Conservation (phyloP, 2,888 invertebrate genomes). For the Drosophila basisetae region DNA sequence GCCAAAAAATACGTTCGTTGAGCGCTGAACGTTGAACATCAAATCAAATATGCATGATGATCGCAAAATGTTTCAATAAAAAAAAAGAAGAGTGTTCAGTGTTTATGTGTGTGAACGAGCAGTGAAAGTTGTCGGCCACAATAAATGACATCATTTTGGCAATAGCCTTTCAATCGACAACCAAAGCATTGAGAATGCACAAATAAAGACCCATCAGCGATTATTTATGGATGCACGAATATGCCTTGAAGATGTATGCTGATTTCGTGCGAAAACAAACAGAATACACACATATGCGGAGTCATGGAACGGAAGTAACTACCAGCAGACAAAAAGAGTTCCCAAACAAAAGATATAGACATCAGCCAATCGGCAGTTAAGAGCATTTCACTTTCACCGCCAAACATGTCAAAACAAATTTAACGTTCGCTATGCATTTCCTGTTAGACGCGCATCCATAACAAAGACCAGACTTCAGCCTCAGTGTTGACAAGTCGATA, state of each 20-base stretch:
- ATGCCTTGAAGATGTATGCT: slow-evolving; percentile 22
- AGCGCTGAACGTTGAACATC: slow-evolving; percentile 35
- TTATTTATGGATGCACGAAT: slow-evolving; percentile 46
- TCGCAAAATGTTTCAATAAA: slow-evolving; percentile 15
- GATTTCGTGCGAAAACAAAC: slow-evolving; percentile 49
- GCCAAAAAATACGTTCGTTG: slow-evolving; percentile 12
- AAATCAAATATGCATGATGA: slow-evolving; percentile 57
- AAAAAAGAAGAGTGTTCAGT: slow-evolving; percentile 26
- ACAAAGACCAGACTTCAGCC: slow-evolving; percentile 27
- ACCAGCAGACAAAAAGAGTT: slow-evolving; percentile 14
- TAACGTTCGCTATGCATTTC: slow-evolving; percentile 70
- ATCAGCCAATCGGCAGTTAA: slow-evolving; percentile 39
- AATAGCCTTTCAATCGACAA: slow-evolving; percentile 56
- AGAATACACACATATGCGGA: slow-evolving; percentile 64
- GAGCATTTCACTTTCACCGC: slow-evolving; percentile 82
- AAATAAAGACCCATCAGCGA: neutral
- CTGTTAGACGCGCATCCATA: slow-evolving; percentile 64
- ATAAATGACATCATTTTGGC: slow-evolving; percentile 79
- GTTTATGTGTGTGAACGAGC: slow-evolving; percentile 52
- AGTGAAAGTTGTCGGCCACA: slow-evolving; percentile 72
- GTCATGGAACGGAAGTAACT: slow-evolving; percentile 61
- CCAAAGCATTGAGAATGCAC: slow-evolving; percentile 31
- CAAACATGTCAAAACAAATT: slow-evolving; percentile 80
- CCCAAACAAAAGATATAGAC: slow-evolving; percentile 26
- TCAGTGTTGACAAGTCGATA: slow-evolving; percentile 66